These are phyloP conservation scores for Lates japonicus DNA, from an alignment of 2,797 vertebrate species.

Conservation along the genomic window DNA sequence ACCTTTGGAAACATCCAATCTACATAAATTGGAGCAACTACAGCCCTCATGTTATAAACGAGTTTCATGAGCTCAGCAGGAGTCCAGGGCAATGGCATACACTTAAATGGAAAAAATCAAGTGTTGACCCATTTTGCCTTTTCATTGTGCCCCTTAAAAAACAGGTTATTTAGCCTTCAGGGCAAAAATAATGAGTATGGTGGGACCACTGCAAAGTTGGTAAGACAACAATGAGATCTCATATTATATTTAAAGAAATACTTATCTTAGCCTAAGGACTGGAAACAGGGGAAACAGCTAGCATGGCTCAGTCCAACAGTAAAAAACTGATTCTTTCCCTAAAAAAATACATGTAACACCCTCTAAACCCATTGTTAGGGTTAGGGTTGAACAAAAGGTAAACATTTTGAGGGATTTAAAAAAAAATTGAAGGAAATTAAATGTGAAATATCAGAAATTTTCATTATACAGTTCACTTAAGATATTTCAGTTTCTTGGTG, in stretches of 20 bases:
- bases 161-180: neutral
- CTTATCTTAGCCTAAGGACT: neutral
- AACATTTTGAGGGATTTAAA: no score
- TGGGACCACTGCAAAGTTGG: no score
- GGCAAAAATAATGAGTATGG: neutral
- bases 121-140: conserved; percentile 45
- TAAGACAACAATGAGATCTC: neutral
- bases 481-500: neutral
- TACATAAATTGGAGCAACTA: conserved; percentile 27
- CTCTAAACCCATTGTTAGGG: no score
- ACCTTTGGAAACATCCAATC: conserved; percentile 19
- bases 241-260: neutral
- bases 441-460: neutral
- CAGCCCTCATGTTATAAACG: conserved; percentile 16
- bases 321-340: neutral
- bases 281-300: no score
- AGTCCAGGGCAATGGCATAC: conserved; percentile 10
- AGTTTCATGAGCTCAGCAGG: conserved; percentile 23
- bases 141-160: conserved; percentile 5
- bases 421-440: neutral
- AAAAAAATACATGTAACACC: no score
- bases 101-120: conserved; percentile 14
- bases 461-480: neutral
- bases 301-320: neutral
- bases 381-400: no score